Percentiles rank a stretch among this genome's conserved stretches.
Evolutionary conservation across 2,888 invertebrate genomes (phyloP).

Genomic region (Laothoe populi): DNA sequence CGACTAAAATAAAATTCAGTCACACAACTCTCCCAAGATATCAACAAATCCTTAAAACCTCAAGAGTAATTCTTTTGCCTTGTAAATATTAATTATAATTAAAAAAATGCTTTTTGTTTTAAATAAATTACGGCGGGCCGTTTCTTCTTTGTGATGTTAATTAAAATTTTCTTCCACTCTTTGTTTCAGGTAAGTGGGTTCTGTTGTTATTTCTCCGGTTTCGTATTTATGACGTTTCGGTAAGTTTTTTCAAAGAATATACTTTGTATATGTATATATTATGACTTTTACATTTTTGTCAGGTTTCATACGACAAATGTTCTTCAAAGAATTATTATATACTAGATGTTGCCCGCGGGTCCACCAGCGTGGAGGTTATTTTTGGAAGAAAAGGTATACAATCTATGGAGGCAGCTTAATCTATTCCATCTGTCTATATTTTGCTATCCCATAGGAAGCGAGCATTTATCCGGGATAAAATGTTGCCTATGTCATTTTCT

Average conservation of each 20-base stretch:
- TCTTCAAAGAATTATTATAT: too few relatives aligned
- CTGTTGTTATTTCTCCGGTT: slow-evolving; percentile 53
- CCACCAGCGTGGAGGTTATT: too few relatives aligned
- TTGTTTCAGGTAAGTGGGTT: slow-evolving; percentile 80
- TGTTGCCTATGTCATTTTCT: too few relatives aligned
- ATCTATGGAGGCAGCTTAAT: too few relatives aligned
- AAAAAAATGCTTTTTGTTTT: slow-evolving; percentile 74
- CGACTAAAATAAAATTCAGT: not conserved
- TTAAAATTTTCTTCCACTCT: slow-evolving; percentile 67
- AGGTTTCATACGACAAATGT: too few relatives aligned
- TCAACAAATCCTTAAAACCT: slow-evolving; percentile 1
- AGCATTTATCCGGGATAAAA: too few relatives aligned
- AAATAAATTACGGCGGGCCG: slow-evolving; percentile 74
- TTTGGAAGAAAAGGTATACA: too few relatives aligned
- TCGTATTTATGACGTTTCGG: slow-evolving; percentile 15
- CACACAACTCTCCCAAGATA: not conserved
- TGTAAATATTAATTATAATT: slow-evolving; percentile 83
- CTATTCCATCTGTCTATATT: too few relatives aligned
- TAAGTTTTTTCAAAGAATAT: slow-evolving; percentile 2
- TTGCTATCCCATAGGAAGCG: too few relatives aligned
- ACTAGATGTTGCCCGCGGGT: too few relatives aligned
- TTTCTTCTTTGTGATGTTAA: slow-evolving; percentile 74
- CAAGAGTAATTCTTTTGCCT: slow-evolving; percentile 53
- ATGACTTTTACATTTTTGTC: too few relatives aligned
- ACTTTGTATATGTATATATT: not conserved